These are phyloP conservation scores for Papilio helenus DNA, from an alignment of 1,140 invertebrate species.

Conservation along the genomic window DNA sequence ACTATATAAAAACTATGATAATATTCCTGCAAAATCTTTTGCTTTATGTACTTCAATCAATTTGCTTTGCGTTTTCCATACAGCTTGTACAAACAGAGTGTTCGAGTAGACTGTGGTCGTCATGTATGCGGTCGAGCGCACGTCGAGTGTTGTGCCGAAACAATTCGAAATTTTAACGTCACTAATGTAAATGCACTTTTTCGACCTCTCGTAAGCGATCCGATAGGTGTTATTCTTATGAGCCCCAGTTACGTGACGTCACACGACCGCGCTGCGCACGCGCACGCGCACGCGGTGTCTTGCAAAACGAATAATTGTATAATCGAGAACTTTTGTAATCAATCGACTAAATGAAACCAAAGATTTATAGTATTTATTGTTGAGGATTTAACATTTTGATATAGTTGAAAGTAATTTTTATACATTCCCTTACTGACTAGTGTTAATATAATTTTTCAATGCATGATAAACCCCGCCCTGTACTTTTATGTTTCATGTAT, in stretches of 20 bases:
- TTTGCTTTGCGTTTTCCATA: not conserved
- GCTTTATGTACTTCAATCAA: not conserved
- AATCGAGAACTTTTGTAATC: slow-evolving; percentile 61
- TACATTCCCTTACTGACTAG: slow-evolving; percentile 73
- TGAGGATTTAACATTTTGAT: slow-evolving; percentile 70
- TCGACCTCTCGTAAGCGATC: slow-evolving; percentile 41
- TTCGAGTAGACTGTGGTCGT: not conserved
- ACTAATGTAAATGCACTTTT: slow-evolving; percentile 40
- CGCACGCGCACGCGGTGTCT: slow-evolving; percentile 40
- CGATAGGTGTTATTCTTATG: slow-evolving; percentile 46
- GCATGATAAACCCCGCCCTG: slow-evolving; percentile 15
- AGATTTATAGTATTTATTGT: slow-evolving; percentile 82
- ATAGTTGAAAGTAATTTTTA: slow-evolving; percentile 76
- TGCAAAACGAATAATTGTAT: slow-evolving; percentile 41
- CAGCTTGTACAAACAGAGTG: not conserved
- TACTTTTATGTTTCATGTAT: slow-evolving; percentile 43
- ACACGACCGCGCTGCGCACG: not conserved
- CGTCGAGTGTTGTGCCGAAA: slow-evolving; percentile 45
- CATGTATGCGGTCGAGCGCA: slow-evolving; percentile 39
- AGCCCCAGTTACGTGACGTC: slow-evolving; percentile 35
- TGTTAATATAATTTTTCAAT: slow-evolving; percentile 43
- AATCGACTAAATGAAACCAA: slow-evolving; percentile 78
- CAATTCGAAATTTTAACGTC: slow-evolving; percentile 35
- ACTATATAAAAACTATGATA: not conserved
- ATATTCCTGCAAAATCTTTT: not conserved